Conservation (phyloP, 1,140 invertebrate species). For the Drosophila albomicans region DNA sequence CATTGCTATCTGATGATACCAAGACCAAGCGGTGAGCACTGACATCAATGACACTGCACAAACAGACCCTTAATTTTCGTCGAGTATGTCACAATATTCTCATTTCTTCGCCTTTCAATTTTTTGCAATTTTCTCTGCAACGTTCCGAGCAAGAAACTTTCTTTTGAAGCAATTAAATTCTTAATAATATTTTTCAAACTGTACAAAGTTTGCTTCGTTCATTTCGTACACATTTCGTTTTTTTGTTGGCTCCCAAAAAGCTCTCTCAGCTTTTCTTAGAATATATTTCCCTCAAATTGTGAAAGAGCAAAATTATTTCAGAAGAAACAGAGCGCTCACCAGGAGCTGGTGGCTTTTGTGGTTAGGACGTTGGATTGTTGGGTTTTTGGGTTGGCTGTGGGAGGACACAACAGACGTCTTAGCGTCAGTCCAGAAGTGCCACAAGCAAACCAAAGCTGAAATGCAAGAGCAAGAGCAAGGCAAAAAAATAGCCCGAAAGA, state of each 20-base stretch:
- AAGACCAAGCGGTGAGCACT: not conserved
- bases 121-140: slow-evolving; percentile 32
- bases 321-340: slow-evolving; percentile 29
- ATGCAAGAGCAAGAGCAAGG: slow-evolving; percentile 8
- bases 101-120: slow-evolving; percentile 30
- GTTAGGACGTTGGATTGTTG: slow-evolving; percentile 1
- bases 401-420: slow-evolving; percentile 19
- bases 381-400: not conserved
- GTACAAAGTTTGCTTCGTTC: slow-evolving; percentile 54
- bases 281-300: slow-evolving; percentile 49
- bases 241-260: slow-evolving; percentile 17
- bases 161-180: slow-evolving; percentile 65
- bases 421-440: slow-evolving; percentile 47
- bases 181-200: slow-evolving; percentile 58
- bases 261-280: slow-evolving; percentile 43
- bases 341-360: not conserved
- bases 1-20: slow-evolving; percentile 21
- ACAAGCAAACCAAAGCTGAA: slow-evolving; percentile 18
- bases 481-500: slow-evolving; percentile 1
- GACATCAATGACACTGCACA: slow-evolving; percentile 53
- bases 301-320: slow-evolving; percentile 49
- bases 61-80: slow-evolving; percentile 23
- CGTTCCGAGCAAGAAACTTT: slow-evolving; percentile 24
- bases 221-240: not conserved
- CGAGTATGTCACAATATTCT: slow-evolving; percentile 25